Evolutionary conservation across 2,888 invertebrate species (phyloP).

Genomic region (Troides aeacus): DNA sequence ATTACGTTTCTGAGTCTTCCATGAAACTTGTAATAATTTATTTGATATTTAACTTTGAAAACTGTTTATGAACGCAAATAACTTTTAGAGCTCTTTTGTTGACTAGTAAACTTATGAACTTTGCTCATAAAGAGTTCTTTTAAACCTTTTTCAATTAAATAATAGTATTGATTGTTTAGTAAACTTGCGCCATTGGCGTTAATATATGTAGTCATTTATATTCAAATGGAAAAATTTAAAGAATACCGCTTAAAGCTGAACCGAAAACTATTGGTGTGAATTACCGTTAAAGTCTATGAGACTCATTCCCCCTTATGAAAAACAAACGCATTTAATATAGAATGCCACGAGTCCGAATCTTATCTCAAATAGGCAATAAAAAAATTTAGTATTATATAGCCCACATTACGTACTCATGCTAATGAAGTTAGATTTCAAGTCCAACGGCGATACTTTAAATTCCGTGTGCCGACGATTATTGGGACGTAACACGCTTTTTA

Average conservation of each 20-base stretch:
- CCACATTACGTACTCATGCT: slow-evolving; percentile 12
- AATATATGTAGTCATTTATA: background rate
- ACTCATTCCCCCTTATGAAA: background rate
- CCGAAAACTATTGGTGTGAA: background rate
- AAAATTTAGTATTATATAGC: slow-evolving; percentile 8
- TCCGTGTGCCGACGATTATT: slow-evolving; percentile 11
- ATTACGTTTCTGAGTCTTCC: background rate
- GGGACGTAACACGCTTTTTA: slow-evolving; percentile 7
- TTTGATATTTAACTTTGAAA: background rate
- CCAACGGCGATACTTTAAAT: slow-evolving; percentile 15
- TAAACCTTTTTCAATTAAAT: background rate
- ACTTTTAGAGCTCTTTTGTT: background rate
- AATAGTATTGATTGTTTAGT: background rate
- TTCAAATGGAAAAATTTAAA: background rate
- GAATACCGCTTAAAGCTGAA: background rate
- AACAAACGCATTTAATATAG: slow-evolving; percentile 10
- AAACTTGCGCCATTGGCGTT: background rate
- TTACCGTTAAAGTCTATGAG: slow-evolving; percentile 5
- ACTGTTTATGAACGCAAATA: too few species aligned
- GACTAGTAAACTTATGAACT: background rate
- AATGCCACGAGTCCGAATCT: slow-evolving; percentile 9
- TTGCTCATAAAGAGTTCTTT: too few species aligned
- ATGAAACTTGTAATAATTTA: background rate
- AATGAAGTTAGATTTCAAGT: slow-evolving; percentile 12
- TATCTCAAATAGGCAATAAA: slow-evolving; percentile 22